Conservation (phyloP, 53 echinoderm and acorn worm genomes). For the Henricia sp. region DNA sequence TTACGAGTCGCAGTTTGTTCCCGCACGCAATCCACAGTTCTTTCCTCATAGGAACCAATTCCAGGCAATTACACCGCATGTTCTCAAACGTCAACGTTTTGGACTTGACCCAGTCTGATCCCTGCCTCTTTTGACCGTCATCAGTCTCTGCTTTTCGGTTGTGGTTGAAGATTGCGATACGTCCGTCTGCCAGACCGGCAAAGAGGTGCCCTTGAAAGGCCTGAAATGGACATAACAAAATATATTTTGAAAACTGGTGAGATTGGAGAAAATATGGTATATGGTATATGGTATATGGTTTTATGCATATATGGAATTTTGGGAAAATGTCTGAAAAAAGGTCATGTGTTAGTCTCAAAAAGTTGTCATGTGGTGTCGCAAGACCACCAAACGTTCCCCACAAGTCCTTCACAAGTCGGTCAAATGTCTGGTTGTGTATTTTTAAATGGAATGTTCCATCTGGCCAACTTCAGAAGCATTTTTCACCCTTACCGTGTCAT, state of each 20-base stretch:
- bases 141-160: background rate
- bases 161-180: constrained; percentile 62
- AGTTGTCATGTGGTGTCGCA: too few species aligned
- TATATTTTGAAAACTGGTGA: background rate
- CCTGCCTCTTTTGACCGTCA: background rate
- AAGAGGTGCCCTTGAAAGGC: constrained; percentile 47
- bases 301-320: too few species aligned
- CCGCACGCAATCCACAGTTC: constrained; percentile 60
- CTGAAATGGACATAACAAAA: background rate
- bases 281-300: too few species aligned
- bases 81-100: constrained; percentile 48
- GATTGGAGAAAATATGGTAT: background rate
- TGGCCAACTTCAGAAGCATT: too few species aligned
- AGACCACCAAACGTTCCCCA: too few species aligned
- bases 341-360: too few species aligned
- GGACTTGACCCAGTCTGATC: constrained; percentile 3
- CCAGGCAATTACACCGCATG: constrained; percentile 37
- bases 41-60: constrained; percentile 21
- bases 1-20: constrained; percentile 28
- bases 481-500: too few species aligned
- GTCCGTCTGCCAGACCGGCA: constrained; percentile 69
- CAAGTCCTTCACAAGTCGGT: background rate
- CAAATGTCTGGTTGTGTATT: too few species aligned
- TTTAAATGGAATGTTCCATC: too few species aligned
- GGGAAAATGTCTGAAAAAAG: too few species aligned